Percentiles rank a stretch among this genome's conserved stretches.
Evolutionary conservation across 2,888 invertebrate species (phyloP).

Genomic region (Sipha maydis): DNA sequence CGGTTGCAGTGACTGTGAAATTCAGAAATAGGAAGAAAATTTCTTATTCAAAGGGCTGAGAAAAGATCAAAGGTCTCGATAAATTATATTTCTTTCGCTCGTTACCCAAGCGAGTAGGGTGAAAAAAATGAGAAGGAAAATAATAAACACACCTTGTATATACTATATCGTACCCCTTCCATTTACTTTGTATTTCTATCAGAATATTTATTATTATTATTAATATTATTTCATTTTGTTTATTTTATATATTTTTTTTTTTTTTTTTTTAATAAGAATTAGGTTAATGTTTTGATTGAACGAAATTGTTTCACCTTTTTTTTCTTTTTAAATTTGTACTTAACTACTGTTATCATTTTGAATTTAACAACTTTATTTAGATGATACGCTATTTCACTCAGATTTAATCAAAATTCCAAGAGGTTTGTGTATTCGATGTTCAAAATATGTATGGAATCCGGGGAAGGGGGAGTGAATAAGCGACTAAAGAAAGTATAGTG

Average conservation of each 20-base stretch:
- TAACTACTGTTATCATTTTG: background rate
- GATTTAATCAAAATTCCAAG: constrained; percentile 41
- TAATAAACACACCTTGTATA: constrained; percentile 34
- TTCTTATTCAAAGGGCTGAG: constrained; percentile 1
- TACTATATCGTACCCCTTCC: background rate
- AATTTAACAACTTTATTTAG: background rate
- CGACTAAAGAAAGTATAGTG: background rate
- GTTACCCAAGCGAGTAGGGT: constrained; percentile 7
- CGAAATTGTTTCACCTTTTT: background rate
- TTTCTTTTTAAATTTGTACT: background rate
- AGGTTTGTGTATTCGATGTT: background rate
- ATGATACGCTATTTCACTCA: background rate
- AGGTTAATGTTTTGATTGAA: background rate
- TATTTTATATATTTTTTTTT: too few species aligned
- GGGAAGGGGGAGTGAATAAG: background rate
- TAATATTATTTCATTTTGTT: background rate
- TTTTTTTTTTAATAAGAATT: background rate
- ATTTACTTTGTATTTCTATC: background rate
- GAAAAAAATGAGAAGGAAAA: constrained; percentile 13
- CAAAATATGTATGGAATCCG: background rate
- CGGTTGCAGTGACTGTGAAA: background rate
- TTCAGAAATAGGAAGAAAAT: constrained; percentile 18
- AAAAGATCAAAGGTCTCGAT: constrained; percentile 48
- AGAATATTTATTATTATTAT: background rate
- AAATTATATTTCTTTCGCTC: constrained; percentile 44